phyloP scores from a whole-genome alignment of 2,113 vertebrate species.

The Rutilus rutilus region DNA sequence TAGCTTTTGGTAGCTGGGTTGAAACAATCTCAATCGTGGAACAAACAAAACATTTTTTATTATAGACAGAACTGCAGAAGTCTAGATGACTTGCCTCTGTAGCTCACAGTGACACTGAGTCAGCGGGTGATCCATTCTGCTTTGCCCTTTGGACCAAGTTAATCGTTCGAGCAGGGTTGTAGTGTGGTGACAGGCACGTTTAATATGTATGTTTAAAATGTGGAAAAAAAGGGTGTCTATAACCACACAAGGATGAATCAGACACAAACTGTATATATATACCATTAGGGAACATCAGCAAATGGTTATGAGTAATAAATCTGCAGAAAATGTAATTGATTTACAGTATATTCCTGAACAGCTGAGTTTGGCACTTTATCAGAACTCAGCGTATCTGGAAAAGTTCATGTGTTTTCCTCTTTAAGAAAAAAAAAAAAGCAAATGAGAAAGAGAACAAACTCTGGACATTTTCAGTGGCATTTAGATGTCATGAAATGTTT shows the following conservation, averaged over 20 bases:
- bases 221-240: neutral
- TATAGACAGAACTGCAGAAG: neutral
- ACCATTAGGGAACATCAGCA: neutral
- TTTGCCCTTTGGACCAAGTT: conserved; percentile 41
- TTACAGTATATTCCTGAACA: too few relatives aligned
- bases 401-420: neutral
- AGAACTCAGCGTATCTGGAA: neutral
- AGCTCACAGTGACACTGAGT: conserved; percentile 20
- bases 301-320: neutral
- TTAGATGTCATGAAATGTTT: neutral
- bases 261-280: neutral
- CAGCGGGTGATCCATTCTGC: conserved; percentile 15
- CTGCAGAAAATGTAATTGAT: neutral
- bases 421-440: neutral
- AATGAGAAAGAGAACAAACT: neutral
- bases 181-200: neutral
- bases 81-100: neutral
- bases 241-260: neutral
- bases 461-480: conserved; percentile 4
- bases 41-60: neutral
- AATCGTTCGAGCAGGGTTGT: conserved; percentile 30
- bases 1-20: neutral
- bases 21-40: neutral
- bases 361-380: neutral
- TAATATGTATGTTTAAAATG: neutral